Percentiles rank a stretch among this genome's conserved stretches.
These are phyloP conservation scores for Parnassius glacialis DNA, from an alignment of 2,888 invertebrate species.

Conservation along the genomic window DNA sequence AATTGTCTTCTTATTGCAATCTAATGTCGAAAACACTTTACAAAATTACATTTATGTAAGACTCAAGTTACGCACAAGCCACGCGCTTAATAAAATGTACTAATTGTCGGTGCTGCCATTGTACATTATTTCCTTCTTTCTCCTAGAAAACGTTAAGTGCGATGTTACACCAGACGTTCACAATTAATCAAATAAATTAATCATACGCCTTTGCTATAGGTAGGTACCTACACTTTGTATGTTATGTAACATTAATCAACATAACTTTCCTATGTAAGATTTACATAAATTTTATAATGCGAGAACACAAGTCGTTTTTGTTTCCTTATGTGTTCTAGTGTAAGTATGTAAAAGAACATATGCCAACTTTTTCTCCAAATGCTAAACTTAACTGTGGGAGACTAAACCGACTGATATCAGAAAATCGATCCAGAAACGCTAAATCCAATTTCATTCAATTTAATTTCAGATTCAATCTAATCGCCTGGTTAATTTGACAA, in stretches of 20 bases:
- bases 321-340: too few relatives aligned
- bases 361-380: too few relatives aligned
- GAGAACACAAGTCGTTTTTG: too few relatives aligned
- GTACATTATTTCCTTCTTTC: constrained; percentile 44
- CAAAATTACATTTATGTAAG: constrained; percentile 16
- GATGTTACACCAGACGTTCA: constrained; percentile 28
- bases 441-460: too few relatives aligned
- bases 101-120: constrained; percentile 34
- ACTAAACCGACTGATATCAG: too few relatives aligned
- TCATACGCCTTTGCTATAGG: constrained; percentile 19
- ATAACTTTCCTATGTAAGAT: too few relatives aligned
- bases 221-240: not conserved
- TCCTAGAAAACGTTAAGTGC: constrained; percentile 30
- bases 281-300: too few relatives aligned
- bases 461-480: too few relatives aligned
- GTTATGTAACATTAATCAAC: constrained; percentile 42
- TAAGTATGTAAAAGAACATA: too few relatives aligned
- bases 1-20: not conserved
- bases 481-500: too few relatives aligned
- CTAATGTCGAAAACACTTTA: not conserved
- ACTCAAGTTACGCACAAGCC: constrained; percentile 9
- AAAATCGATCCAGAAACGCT: too few relatives aligned
- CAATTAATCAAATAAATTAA: constrained; percentile 28
- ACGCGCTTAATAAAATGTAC: constrained; percentile 32
- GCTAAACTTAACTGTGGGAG: too few relatives aligned